Percentiles rank a stretch among this genome's conserved stretches.
phyloP scores from a whole-genome alignment of 2,888 invertebrate species.

The Leistus spinibarbis region DNA sequence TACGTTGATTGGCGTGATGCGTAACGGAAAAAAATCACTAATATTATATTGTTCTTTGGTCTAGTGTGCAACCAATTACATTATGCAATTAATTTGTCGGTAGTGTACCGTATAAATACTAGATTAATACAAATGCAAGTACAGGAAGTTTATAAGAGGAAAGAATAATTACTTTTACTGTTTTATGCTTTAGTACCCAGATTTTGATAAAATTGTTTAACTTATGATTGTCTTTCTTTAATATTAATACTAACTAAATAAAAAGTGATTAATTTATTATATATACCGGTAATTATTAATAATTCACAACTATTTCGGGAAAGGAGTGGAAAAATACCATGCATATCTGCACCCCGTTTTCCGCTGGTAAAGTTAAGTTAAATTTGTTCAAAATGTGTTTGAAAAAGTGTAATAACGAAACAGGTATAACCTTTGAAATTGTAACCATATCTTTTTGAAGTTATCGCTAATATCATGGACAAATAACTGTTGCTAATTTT shows the following conservation, averaged over 20 bases:
- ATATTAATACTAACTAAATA: too few species aligned
- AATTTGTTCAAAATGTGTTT: not conserved
- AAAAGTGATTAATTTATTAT: too few species aligned
- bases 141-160: not conserved
- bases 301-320: too few species aligned
- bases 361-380: too few species aligned
- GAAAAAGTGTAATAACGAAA: not conserved
- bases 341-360: too few species aligned
- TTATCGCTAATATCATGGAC: not conserved
- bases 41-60: constrained; percentile 2
- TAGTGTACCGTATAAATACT: not conserved
- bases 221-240: too few species aligned
- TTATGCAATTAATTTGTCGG: constrained; percentile 7
- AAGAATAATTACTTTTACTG: not conserved
- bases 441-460: not conserved
- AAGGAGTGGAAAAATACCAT: too few species aligned
- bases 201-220: too few species aligned
- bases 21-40: constrained; percentile 27
- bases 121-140: not conserved
- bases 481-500: not conserved
- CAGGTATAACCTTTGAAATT: too few species aligned
- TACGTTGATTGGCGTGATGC: constrained; percentile 9
- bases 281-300: too few species aligned
- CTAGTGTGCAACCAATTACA: constrained; percentile 4
- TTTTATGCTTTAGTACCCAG: not conserved